Conservation (phyloP, 2,888 invertebrate genomes). For the Malthinus flaveolus region DNA sequence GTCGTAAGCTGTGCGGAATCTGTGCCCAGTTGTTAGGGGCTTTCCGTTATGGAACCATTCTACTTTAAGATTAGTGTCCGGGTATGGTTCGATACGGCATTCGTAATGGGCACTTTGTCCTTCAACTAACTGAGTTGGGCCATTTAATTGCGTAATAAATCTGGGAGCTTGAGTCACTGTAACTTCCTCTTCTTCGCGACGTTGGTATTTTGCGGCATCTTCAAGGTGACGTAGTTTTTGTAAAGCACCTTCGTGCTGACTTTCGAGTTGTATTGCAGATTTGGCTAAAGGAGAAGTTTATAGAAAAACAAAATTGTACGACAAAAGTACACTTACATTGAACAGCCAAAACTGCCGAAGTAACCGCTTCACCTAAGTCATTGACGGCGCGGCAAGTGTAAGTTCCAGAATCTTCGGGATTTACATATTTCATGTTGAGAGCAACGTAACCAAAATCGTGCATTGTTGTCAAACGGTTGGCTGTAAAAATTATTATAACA, state of each 20-base stretch:
- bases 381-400: constrained; percentile 94
- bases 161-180: constrained; percentile 80
- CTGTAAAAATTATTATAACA: constrained; percentile 53
- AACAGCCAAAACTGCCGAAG: constrained; percentile 87
- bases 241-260: constrained; percentile 86
- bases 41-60: constrained; percentile 95
- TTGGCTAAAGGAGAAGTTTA: constrained; percentile 63
- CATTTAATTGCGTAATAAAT: constrained; percentile 84
- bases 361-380: constrained; percentile 92
- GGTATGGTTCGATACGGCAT: constrained; percentile 90
- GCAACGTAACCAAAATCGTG: constrained; percentile 98
- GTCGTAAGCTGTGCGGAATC: constrained; percentile 92
- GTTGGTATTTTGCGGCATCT: constrained; percentile 76
- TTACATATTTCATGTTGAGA: constrained; percentile 90
- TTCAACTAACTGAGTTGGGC: constrained; percentile 82
- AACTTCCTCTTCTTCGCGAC: constrained; percentile 80
- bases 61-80: constrained; percentile 84
- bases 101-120: constrained; percentile 92
- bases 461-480: constrained; percentile 91
- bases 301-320: not conserved
- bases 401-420: constrained; percentile 94
- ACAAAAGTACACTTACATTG: constrained; percentile 68
- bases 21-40: constrained; percentile 83
- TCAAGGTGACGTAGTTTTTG: constrained; percentile 86
- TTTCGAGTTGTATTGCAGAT: constrained; percentile 83